phyloP scores from a whole-genome alignment of 1,140 invertebrate genomes.

The Drosophila takahashii region DNA sequence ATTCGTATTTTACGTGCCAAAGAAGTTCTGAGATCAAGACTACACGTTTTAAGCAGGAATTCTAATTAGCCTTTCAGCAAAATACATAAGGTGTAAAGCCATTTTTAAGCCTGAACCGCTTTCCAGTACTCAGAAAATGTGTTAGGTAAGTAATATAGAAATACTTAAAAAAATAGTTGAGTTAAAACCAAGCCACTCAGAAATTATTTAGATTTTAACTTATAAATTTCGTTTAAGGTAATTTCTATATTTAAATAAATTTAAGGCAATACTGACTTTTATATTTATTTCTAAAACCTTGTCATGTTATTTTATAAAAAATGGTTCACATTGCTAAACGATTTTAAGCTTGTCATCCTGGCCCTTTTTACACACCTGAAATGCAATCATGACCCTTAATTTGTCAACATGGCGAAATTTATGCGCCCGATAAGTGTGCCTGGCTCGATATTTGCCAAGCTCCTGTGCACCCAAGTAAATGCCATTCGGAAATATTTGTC shows the following conservation, averaged over 20 bases:
- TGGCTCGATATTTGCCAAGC: conserved; percentile 18
- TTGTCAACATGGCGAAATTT: conserved; percentile 62
- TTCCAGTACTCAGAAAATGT: background rate
- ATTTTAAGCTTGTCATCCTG: background rate
- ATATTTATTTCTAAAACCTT: too few relatives aligned
- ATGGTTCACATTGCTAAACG: too few relatives aligned
- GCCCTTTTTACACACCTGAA: conserved; percentile 14
- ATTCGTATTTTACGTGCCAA: background rate
- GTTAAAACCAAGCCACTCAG: too few relatives aligned
- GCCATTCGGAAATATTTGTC: conserved; percentile 21
- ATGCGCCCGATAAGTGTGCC: conserved; percentile 55
- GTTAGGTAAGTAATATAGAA: too few relatives aligned
- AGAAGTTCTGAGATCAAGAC: background rate
- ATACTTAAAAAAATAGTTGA: too few relatives aligned
- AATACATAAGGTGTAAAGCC: background rate
- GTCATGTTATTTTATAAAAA: too few relatives aligned
- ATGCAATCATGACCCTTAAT: conserved; percentile 50
- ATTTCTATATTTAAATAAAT: too few relatives aligned
- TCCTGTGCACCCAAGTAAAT: conserved; percentile 35
- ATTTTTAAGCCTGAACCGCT: background rate
- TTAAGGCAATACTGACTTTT: too few relatives aligned
- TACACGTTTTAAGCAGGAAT: background rate
- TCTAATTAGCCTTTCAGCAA: background rate
- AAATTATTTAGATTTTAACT: too few relatives aligned
- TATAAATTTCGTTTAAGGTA: too few relatives aligned